A percentile compares a stretch with the other conserved stretches of the same genome.
Evolutionary conservation across 2,888 invertebrate species (phyloP).

Genomic region (Drosophila robusta): DNA sequence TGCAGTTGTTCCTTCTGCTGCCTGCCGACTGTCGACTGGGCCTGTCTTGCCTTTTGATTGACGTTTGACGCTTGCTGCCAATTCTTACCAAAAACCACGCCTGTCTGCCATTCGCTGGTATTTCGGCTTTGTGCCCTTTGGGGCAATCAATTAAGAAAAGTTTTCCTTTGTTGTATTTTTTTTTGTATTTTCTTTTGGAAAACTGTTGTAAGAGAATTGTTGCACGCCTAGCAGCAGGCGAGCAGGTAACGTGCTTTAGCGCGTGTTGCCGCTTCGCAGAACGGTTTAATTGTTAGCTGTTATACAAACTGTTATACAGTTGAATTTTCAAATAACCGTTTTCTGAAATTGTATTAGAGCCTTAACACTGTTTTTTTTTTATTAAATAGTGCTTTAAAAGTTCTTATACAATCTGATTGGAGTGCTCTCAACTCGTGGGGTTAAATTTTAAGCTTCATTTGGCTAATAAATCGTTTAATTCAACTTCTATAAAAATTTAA

Average conservation of each 20-base stretch:
- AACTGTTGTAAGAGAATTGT: conserved; percentile 35
- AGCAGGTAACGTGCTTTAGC: neutral
- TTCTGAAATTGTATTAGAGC: neutral
- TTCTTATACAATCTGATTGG: too few species aligned
- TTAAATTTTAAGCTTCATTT: too few species aligned
- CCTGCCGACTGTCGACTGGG: conserved; percentile 1
- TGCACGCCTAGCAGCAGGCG: conserved; percentile 36
- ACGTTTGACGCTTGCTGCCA: conserved; percentile 53
- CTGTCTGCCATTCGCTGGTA: neutral
- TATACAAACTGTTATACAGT: conserved; percentile 6
- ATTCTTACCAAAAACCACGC: conserved; percentile 30
- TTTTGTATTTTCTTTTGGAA: conserved; percentile 8
- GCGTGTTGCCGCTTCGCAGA: neutral
- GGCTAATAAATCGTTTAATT: too few species aligned
- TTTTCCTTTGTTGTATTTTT: conserved; percentile 30
- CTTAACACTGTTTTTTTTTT: too few species aligned
- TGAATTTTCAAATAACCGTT: neutral
- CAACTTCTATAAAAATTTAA: too few species aligned
- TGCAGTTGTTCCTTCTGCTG: conserved; percentile 10
- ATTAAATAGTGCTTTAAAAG: too few species aligned
- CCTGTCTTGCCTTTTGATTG: conserved; percentile 46
- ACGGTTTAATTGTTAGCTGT: neutral
- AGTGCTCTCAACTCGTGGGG: too few species aligned
- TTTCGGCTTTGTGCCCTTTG: conserved; percentile 28
- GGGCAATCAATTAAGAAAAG: conserved; percentile 64